Percentiles rank a stretch among this genome's conserved stretches.
Conservation (phyloP, 2,888 invertebrate species). For the Leistus spinibarbis region DNA sequence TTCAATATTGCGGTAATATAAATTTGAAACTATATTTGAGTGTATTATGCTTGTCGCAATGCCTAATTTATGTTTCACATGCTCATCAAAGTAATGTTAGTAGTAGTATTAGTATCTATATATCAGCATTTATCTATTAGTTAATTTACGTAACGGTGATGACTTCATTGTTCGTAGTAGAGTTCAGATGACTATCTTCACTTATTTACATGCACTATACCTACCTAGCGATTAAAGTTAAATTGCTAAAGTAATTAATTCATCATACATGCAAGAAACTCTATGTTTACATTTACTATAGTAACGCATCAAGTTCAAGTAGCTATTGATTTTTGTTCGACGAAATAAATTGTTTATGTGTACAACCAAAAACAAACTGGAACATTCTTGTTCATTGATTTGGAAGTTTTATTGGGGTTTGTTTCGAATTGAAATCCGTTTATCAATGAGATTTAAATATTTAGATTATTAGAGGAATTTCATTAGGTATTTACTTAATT, state of each 20-base stretch:
- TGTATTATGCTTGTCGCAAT: too few relatives aligned
- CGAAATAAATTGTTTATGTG: neutral
- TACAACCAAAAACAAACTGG: neutral
- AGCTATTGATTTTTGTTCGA: neutral
- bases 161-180: neutral
- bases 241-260: neutral
- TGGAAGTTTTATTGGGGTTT: neutral
- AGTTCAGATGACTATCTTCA: neutral
- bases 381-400: neutral
- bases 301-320: neutral
- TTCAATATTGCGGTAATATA: too few relatives aligned
- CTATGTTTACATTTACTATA: neutral
- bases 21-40: too few relatives aligned
- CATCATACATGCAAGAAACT: neutral
- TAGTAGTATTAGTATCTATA: too few relatives aligned
- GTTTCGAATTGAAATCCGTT: neutral
- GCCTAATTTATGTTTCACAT: neutral
- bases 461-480: neutral
- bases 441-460: neutral
- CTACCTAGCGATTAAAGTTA: neutral
- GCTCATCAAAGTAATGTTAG: neutral
- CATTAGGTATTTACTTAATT: too few relatives aligned
- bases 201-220: neutral
- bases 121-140: neutral
- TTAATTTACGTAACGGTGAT: neutral